These are phyloP conservation scores for Bagarius yarrelli DNA, from an alignment of 2,113 vertebrate genomes.

Conservation along the genomic window DNA sequence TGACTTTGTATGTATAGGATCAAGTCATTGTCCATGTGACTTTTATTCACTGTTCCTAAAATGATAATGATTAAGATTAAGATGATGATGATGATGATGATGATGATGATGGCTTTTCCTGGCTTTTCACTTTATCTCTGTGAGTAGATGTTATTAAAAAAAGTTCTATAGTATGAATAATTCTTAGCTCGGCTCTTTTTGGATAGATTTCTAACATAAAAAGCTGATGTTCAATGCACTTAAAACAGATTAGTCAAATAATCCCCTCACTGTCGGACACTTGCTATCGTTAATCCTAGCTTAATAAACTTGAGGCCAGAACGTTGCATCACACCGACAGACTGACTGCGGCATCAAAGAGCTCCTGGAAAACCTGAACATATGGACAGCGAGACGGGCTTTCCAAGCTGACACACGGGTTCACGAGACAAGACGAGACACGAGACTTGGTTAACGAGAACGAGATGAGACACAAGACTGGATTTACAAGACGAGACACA, in stretches of 20 bases:
- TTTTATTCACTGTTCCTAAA: not conserved
- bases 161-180: not conserved
- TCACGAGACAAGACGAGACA: too few relatives aligned
- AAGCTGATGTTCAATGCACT: not conserved
- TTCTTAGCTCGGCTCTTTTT: not conserved
- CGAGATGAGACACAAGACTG: too few relatives aligned
- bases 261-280: slow-evolving; percentile 39
- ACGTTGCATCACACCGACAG: slow-evolving; percentile 7
- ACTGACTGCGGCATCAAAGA: slow-evolving; percentile 35
- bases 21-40: not conserved
- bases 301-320: slow-evolving; percentile 33
- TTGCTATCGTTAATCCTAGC: slow-evolving; percentile 40
- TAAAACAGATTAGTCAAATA: slow-evolving; percentile 30
- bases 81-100: not conserved
- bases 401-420: slow-evolving; percentile 38
- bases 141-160: not conserved
- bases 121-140: not conserved
- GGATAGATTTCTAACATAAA: not conserved
- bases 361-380: slow-evolving; percentile 40
- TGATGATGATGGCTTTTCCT: too few relatives aligned
- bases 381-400: slow-evolving; percentile 22
- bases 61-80: not conserved
- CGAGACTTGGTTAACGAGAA: too few relatives aligned
- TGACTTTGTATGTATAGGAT: not conserved
- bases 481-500: too few relatives aligned